Evolutionary conservation across 2,888 invertebrate species (phyloP), one percentile per base, ranked within the genome.

Genomic region (Acanthosepion pharaonis): DNA sequence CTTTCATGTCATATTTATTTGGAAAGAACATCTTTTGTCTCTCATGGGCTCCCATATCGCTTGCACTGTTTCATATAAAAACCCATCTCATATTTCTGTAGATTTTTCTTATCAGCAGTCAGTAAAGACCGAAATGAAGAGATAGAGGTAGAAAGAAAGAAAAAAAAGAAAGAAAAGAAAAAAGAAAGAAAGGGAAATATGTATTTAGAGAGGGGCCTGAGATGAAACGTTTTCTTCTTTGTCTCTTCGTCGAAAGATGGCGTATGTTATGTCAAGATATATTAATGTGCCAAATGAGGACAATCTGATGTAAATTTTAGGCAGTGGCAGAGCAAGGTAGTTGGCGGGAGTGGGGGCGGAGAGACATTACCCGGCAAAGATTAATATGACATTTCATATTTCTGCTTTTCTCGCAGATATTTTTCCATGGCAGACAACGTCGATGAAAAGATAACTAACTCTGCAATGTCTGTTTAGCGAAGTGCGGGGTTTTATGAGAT

Each of bases 311-410:
- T 33, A 78, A 78, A 78, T 78, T 15, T 33, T 78, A 33, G n/a
- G 78, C n/a, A n/a, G 15, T 33, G 5, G n/a, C 11, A 0, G 33
- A 1, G 33, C 15, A 15, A n/a, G 33, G n/a, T 11, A n/a, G 15
- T 33, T 11, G 11, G 11, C 3, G 5, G 78, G 11, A n/a, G n/a
- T n/a, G n/a, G 78, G 6, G 0, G n/a, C 5, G 15, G 33, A 18
- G 11, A 28, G 15, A 6, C 15, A 3, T 5, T n/a, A 33, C 18
- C 3, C 33, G n/a, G 3, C 11, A 18, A 78, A n/a, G 33, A 33
- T n/a, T 78, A n/a, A 78, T n/a, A 78, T 78, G 78, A 78, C 78
- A 78, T 78, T 78, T 78, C 78, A 78, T 78, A 78, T 78, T 78
- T 78, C 78, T 78, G 78, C 18, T 78, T n/a, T 33, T n/a, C n/a